Percentiles rank a stretch among this genome's conserved stretches.
These are phyloP conservation scores for Sacculina carcini DNA, from an alignment of 2,888 invertebrate genomes.

Conservation along the genomic window DNA sequence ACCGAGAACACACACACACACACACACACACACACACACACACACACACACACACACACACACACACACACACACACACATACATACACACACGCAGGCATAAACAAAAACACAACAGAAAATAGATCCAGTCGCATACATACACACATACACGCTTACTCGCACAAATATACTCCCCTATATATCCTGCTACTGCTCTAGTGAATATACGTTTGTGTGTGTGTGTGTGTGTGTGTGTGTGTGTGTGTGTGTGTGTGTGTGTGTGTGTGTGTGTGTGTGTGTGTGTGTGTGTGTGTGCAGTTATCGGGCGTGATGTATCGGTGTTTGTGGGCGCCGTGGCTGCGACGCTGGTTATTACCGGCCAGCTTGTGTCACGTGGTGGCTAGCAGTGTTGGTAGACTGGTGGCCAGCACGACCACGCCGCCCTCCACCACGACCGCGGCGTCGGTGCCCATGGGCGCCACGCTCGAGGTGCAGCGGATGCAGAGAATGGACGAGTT, in stretches of 20 bases:
- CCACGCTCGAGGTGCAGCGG: constrained; percentile 26
- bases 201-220: no score
- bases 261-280: background rate
- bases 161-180: no score
- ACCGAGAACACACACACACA: no score
- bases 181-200: no score
- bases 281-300: constrained; percentile 8
- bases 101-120: no score
- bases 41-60: no score
- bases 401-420: no score
- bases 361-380: constrained; percentile 21
- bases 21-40: no score
- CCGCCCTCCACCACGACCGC: background rate
- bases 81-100: no score
- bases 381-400: constrained; percentile 17
- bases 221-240: constrained; percentile 21
- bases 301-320: constrained; percentile 16
- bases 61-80: no score
- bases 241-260: constrained; percentile 19
- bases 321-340: constrained; percentile 21
- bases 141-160: no score
- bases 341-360: constrained; percentile 19
- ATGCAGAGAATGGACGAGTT: constrained; percentile 24
- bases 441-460: constrained; percentile 22
- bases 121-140: no score